Conservation (phyloP, 2,888 invertebrate genomes). For the Desoria tigrina region DNA sequence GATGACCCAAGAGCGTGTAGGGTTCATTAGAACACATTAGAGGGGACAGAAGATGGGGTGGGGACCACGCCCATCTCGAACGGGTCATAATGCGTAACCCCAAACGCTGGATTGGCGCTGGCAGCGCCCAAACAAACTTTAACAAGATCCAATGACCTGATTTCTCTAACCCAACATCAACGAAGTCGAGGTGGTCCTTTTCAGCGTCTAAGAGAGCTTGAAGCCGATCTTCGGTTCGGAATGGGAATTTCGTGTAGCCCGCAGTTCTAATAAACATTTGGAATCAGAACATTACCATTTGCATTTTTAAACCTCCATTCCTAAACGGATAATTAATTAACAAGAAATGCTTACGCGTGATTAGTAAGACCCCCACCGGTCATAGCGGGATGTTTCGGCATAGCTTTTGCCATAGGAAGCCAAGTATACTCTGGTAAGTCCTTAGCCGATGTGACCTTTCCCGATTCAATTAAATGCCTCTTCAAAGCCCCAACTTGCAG, state of each 20-base stretch:
- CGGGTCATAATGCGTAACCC: not conserved
- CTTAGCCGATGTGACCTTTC: too few species aligned
- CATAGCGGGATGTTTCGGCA: slow-evolving; percentile 25
- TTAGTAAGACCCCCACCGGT: slow-evolving; percentile 22
- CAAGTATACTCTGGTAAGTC: not conserved
- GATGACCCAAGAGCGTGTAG: slow-evolving; percentile 13
- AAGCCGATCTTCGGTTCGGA: slow-evolving; percentile 12
- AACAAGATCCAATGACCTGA: not conserved
- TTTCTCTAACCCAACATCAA: not conserved
- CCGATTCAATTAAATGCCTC: slow-evolving; percentile 23
- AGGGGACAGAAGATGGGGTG: not conserved
- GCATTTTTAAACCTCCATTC: too few species aligned
- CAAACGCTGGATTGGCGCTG: not conserved
- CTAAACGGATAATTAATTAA: too few species aligned
- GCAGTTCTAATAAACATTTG: not conserved
- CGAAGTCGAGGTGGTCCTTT: not conserved
- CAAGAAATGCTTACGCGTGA: slow-evolving; percentile 29
- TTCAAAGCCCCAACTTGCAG: slow-evolving; percentile 30
- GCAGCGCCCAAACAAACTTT: not conserved
- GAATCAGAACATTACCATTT: too few species aligned
- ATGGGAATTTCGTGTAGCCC: not conserved
- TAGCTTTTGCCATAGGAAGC: slow-evolving; percentile 10
- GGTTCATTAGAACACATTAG: slow-evolving; percentile 7
- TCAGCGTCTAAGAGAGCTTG: slow-evolving; percentile 13
- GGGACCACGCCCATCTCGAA: not conserved